phyloP scores from a whole-genome alignment of 2,797 vertebrate species.

The Arctocebus calabarensis region DNA sequence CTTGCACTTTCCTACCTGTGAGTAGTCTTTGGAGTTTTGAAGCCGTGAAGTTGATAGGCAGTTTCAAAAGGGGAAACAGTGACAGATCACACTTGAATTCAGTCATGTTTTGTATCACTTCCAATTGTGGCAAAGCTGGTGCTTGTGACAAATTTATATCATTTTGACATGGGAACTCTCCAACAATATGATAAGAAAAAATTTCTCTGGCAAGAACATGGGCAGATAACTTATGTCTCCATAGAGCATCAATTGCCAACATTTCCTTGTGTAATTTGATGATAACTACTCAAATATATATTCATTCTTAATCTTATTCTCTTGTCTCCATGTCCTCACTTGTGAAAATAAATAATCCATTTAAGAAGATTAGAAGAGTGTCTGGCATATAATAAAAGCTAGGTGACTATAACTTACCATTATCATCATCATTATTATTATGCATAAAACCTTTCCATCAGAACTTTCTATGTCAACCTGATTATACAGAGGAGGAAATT shows the following conservation, averaged over 20 bases:
- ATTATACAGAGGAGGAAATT: not conserved
- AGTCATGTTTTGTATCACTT: slow-evolving; percentile 95
- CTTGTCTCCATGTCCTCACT: not conserved
- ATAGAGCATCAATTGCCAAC: no score
- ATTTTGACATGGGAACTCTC: slow-evolving; percentile 97
- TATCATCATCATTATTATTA: not conserved
- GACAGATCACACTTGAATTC: slow-evolving; percentile 98
- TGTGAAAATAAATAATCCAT: not conserved
- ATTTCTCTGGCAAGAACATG: no score
- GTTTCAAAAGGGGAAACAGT: slow-evolving; percentile 96
- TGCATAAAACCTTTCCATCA: not conserved
- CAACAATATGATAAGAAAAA: slow-evolving; percentile 91
- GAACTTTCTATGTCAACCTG: not conserved
- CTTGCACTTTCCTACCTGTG: slow-evolving; percentile 68
- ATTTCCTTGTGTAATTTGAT: no score
- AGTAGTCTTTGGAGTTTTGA: slow-evolving; percentile 95
- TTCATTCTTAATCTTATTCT: not conserved
- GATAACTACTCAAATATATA: not conserved
- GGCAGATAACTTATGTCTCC: no score
- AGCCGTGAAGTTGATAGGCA: slow-evolving; percentile 98
- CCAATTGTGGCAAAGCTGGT: slow-evolving; percentile 94
- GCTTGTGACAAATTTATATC: slow-evolving; percentile 97
- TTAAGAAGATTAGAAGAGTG: not conserved
- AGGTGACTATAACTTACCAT: not conserved
- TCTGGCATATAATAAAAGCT: no score